Evolutionary conservation across 2,888 invertebrate species (phyloP), one percentile per base, ranked within the genome.

Genomic region (Brachypalpus laphriformis): DNA sequence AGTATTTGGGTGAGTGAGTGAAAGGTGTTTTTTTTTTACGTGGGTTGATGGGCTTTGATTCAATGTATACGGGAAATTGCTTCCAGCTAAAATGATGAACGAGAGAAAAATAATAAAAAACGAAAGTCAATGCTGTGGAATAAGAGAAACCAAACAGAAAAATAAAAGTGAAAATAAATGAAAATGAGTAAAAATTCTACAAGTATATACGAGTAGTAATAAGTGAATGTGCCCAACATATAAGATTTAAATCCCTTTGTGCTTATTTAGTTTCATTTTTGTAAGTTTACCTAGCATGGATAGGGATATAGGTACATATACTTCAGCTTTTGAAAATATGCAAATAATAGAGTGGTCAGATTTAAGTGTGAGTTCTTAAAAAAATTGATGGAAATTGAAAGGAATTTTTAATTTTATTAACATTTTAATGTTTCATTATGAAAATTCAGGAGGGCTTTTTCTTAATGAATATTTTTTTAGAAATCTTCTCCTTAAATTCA

Each of bases 1-100:
- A 59, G 71, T 31, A 70, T 54, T 63, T 59, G 37, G 40, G 42
- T 45, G 59, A 65, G 49, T 37, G 71, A 34, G 42, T 57, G 47
- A 16, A 57, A 47, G 51, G 51, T 57, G 47, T 56, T 34, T 31
- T 18, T 47, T 63, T 70, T 42, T 16, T 56, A 42, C 31, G 37
- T 65, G 71, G 85, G 85, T 81, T 81, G 81, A 85, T 76, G 85
- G 85, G 85, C 85, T 85, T 76, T 83, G 80, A 83, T 83, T 83
- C 83, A 80, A 80, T 74, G 83, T 80, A 56, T 49, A 83, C 63
- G 68, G 74, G 31, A 70, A 83, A 83, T 70, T 20, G 80, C 83
- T 80, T 65, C 51, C 9, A 80, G 83, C 83, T 75, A 49, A 71
- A 77, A 77, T 77, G 82, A 82, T 82, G 80, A 75, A 85, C 75